Evolutionary conservation across 92 coral and sea anemone genomes (phyloP).

Genomic region (Parazoanthus atlanticus): DNA sequence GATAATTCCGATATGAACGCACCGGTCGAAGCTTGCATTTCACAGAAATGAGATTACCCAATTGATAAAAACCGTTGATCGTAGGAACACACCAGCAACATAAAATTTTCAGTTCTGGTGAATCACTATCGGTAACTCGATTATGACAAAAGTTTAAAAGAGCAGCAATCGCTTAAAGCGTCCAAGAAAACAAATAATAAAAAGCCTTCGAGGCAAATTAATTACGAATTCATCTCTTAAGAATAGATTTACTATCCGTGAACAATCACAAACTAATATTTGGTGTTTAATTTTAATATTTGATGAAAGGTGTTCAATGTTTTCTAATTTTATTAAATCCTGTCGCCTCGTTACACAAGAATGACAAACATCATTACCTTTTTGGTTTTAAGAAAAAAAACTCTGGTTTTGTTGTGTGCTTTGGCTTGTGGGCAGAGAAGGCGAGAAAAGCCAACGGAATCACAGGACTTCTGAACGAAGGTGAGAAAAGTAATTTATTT

Average conservation of each 20-base stretch:
- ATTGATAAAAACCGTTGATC: background rate
- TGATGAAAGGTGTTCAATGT: slow-evolving; percentile 18
- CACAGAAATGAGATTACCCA: background rate
- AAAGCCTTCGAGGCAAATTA: slow-evolving; percentile 1
- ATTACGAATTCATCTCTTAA: background rate
- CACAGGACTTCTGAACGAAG: background rate
- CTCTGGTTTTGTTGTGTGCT: background rate
- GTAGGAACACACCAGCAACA: background rate
- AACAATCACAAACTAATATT: slow-evolving; percentile 28
- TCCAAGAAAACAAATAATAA: background rate
- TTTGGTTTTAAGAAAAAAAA: background rate
- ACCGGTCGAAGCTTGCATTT: background rate
- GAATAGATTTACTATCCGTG: slow-evolving; percentile 7
- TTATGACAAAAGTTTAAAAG: background rate
- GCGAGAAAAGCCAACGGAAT: background rate
- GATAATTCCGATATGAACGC: slow-evolving; percentile 5
- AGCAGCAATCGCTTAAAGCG: background rate
- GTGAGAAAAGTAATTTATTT: background rate
- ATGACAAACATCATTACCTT: slow-evolving; percentile 7
- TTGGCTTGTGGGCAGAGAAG: background rate
- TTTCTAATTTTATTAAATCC: slow-evolving; percentile 23
- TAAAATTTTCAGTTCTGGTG: background rate
- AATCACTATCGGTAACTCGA: background rate
- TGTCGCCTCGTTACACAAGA: slow-evolving; percentile 6
- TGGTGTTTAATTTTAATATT: slow-evolving; percentile 33